phyloP scores from a whole-genome alignment of 1,140 invertebrate genomes.

The Lucilia sericata region DNA sequence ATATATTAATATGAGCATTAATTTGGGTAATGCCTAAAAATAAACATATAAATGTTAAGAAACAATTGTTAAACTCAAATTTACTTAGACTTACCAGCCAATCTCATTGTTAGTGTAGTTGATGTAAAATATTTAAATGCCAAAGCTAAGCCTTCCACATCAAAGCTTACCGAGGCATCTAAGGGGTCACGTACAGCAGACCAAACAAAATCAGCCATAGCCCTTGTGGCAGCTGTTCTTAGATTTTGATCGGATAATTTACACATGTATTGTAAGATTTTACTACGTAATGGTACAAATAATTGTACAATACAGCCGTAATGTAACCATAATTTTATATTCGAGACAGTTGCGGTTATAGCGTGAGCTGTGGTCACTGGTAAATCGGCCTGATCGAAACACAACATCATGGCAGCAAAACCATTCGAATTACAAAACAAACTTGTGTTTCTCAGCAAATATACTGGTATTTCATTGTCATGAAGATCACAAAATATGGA shows the following conservation, averaged over 20 bases:
- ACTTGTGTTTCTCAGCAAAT: conserved; percentile 88
- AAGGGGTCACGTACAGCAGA: conserved; percentile 91
- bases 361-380: conserved; percentile 90
- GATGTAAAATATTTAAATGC: conserved; percentile 96
- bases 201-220: conserved; percentile 97
- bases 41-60: not conserved
- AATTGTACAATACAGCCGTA: conserved; percentile 88
- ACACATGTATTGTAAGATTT: conserved; percentile 93
- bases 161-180: conserved; percentile 87
- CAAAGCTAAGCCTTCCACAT: conserved; percentile 88
- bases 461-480: conserved; percentile 92
- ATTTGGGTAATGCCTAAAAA: conserved; percentile 87
- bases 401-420: conserved; percentile 84
- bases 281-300: conserved; percentile 86
- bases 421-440: conserved; percentile 92
- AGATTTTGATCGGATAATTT: conserved; percentile 91
- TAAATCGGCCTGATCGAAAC: conserved; percentile 85
- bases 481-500: conserved; percentile 90
- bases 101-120: conserved; percentile 90
- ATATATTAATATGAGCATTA: conserved; percentile 91
- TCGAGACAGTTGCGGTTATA: conserved; percentile 90
- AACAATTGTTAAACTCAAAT: conserved; percentile 24
- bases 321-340: conserved; percentile 95
- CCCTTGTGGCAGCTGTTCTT: conserved; percentile 84
- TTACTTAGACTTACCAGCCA: conserved; percentile 73